These are phyloP conservation scores for Xiphophorus couchianus DNA, from an alignment of 2,113 vertebrate species.

Conservation along the genomic window DNA sequence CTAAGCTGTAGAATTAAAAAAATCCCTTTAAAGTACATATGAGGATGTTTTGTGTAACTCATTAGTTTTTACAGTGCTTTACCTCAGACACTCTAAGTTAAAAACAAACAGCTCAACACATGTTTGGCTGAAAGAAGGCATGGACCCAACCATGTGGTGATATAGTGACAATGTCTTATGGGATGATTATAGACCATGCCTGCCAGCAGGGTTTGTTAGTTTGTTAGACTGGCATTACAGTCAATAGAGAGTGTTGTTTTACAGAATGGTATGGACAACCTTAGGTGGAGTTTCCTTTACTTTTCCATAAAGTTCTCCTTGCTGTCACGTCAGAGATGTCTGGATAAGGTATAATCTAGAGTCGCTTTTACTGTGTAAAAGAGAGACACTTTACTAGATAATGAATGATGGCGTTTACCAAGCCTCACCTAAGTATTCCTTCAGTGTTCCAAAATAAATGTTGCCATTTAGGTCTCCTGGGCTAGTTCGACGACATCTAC, in stretches of 20 bases:
- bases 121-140: conserved; percentile 47
- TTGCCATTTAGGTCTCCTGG: not conserved
- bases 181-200: conserved; percentile 55
- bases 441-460: not conserved
- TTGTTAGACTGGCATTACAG: conserved; percentile 59
- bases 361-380: not conserved
- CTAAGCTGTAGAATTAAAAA: too few relatives aligned
- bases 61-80: not conserved
- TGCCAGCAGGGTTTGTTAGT: conserved; percentile 70
- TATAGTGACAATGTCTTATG: conserved; percentile 61
- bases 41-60: too few relatives aligned
- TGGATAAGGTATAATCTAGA: conserved; percentile 39
- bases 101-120: conserved; percentile 34
- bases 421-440: not conserved
- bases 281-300: conserved; percentile 70
- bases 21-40: too few relatives aligned
- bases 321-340: conserved; percentile 38
- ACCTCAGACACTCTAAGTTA: not conserved
- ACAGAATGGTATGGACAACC: conserved; percentile 21
- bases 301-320: conserved; percentile 44
- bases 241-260: conserved; percentile 48
- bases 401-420: conserved; percentile 11
- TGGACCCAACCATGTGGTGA: conserved; percentile 49
- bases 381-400: conserved; percentile 10
- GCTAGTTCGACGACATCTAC: not conserved